phyloP scores from a whole-genome alignment of 2,888 invertebrate genomes.

The Agriopis leucophaearia region DNA sequence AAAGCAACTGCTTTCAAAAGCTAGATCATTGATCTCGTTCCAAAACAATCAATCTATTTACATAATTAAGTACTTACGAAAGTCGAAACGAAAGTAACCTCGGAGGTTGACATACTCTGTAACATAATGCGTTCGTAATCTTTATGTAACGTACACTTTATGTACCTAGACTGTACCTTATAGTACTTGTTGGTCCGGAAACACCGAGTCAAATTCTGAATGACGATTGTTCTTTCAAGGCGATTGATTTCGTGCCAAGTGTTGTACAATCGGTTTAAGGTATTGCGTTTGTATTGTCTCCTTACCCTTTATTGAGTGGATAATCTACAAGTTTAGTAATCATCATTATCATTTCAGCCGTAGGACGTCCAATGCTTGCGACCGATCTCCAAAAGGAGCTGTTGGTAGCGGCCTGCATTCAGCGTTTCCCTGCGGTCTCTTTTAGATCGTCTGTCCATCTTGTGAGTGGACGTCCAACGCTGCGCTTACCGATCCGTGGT shows the following conservation, averaged over 20 bases:
- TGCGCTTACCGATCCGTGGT: no score
- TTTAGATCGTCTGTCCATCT: no score
- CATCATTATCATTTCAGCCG: no score
- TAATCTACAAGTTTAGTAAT: not conserved
- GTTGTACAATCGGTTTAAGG: slow-evolving; percentile 19
- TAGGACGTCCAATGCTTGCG: no score
- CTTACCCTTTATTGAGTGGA: not conserved
- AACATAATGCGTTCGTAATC: slow-evolving; percentile 49
- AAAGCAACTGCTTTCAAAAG: slow-evolving; percentile 37
- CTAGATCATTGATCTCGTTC: slow-evolving; percentile 33
- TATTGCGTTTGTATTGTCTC: slow-evolving; percentile 24
- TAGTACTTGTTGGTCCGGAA: slow-evolving; percentile 26
- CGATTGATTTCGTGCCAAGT: slow-evolving; percentile 23
- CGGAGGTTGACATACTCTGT: slow-evolving; percentile 40
- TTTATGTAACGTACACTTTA: slow-evolving; percentile 55
- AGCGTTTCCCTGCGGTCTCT: no score
- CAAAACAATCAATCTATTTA: slow-evolving; percentile 48
- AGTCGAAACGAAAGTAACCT: slow-evolving; percentile 44
- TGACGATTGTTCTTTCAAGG: slow-evolving; percentile 41
- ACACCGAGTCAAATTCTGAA: slow-evolving; percentile 39
- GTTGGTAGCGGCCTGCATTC: no score
- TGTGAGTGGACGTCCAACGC: no score
- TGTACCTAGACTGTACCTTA: slow-evolving; percentile 13
- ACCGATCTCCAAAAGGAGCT: no score
- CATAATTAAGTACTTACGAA: slow-evolving; percentile 46